Evolutionary conservation across 2,797 vertebrate genomes (phyloP), one percentile per base, ranked within the genome.

Genomic region (Neosalanx taihuensis): DNA sequence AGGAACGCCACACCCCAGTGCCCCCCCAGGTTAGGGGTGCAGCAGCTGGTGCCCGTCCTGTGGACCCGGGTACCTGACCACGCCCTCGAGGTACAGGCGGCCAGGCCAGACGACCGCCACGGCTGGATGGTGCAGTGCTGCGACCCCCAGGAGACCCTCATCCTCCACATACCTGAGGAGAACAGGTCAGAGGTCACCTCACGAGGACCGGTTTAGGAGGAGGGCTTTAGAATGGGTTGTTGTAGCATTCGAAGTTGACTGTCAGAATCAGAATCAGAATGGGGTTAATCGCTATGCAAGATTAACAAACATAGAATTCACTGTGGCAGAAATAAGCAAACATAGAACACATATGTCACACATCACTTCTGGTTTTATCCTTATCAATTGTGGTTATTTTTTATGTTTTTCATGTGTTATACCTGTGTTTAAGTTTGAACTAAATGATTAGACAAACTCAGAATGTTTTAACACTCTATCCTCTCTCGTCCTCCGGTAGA

Each of bases 81-180:
- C 46, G 85, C 92, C 29, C 73, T 94, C 35, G 92, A 93, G 70
- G 94, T 95, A 75, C 89, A 90, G 58, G 88, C 95, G 5, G 91
- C 93, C 57, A 87, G 86, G 0, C 90, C 93, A 64, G 95, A 95
- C 67, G 94, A 96, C 51, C 89, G 87, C 29, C 93, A 93, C 2
- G 97, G 97, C 73, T 99, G 96, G 96, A 93, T 92, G 86, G 88
- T 97, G 71, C 92, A 95, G 41, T 96, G 95, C 73, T 69, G 86
- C 60, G 92, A 94, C 57, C 92, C 94, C 66, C 86, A 94, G 74
- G 95, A 96, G 90, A 93, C 95, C 85, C 94, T 98, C 95, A 92
- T 89, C 4, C 92, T 99, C 64, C 94, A 97, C 71, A 95, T 99
- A 78, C 96, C 97, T 0, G 95, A 98, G 87, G 96, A 98, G 87